Conservation (phyloP, 2,888 invertebrate species). For the Orchesella flavescens region DNA sequence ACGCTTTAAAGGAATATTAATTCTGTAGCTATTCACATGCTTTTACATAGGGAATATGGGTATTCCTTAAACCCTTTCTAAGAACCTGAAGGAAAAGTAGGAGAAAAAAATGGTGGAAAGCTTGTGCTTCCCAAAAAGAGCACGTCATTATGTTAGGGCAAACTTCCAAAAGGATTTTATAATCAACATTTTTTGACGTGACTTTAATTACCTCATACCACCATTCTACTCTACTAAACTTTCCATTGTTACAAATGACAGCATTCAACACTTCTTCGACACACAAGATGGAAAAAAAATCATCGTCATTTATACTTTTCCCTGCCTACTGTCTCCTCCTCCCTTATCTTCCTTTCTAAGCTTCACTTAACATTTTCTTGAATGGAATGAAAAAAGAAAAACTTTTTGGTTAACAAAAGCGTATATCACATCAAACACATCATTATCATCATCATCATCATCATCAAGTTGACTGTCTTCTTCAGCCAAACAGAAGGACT, state of each 20-base stretch:
- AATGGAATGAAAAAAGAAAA: neutral
- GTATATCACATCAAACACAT: neutral
- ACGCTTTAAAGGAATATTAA: neutral
- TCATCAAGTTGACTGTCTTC: too few species aligned
- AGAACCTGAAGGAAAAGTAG: too few species aligned
- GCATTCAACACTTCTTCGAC: neutral
- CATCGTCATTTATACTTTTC: slow-evolving; percentile 1
- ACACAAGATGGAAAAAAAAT: neutral
- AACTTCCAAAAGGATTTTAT: slow-evolving; percentile 27
- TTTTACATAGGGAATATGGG: neutral
- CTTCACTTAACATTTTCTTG: slow-evolving; percentile 1
- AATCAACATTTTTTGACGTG: slow-evolving; percentile 35
- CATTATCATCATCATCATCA: too few species aligned
- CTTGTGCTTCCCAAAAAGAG: too few species aligned
- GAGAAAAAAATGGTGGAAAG: too few species aligned
- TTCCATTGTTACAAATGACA: neutral
- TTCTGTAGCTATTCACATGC: neutral
- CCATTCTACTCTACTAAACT: neutral
- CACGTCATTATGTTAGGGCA: neutral
- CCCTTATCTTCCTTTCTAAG: neutral
- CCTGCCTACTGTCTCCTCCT: neutral
- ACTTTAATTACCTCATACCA: slow-evolving; percentile 41
- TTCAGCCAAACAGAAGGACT: too few species aligned
- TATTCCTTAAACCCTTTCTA: too few species aligned
- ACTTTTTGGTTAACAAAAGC: neutral